Conservation (phyloP, 2,888 invertebrate species). For the Chydorus sphaericus region DNA sequence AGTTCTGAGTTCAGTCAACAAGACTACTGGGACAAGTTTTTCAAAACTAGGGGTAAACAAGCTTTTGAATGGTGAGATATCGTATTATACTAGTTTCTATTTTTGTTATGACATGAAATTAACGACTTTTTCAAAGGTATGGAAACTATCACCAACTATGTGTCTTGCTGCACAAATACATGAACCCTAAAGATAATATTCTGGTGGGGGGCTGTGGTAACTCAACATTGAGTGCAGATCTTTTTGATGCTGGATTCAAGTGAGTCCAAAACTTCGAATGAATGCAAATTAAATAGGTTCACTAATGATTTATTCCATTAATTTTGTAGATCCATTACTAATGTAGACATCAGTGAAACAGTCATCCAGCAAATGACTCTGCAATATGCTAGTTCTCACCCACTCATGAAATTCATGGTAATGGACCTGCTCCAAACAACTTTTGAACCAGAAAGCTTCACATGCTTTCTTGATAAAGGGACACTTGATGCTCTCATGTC, state of each 20-base stretch:
- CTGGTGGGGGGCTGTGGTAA: constrained; percentile 93
- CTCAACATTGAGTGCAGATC: constrained; percentile 75
- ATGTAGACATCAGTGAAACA: constrained; percentile 82
- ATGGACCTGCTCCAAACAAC: constrained; percentile 76
- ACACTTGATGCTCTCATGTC: constrained; percentile 89
- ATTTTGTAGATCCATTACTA: constrained; percentile 52
- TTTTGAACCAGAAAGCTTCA: constrained; percentile 57
- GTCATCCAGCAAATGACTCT: constrained; percentile 81
- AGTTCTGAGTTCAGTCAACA: constrained; percentile 61
- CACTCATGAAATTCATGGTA: constrained; percentile 59
- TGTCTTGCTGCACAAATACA: constrained; percentile 73
- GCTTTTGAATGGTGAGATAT: constrained; percentile 94
- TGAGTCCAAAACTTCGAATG: no score
- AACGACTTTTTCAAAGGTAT: no score
- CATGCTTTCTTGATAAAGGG: constrained; percentile 85
- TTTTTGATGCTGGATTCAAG: constrained; percentile 84
- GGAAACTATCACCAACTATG: constrained; percentile 87
- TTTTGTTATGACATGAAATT: no score
- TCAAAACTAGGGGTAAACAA: constrained; percentile 73
- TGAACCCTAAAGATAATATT: constrained; percentile 65
- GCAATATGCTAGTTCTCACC: constrained; percentile 47
- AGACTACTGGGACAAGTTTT: constrained; percentile 90
- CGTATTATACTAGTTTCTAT: constrained; percentile 10
- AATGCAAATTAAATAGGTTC: not conserved
- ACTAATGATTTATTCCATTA: no score